Conservation (phyloP, 2,113 vertebrate species). For the Proteles cristata region DNA sequence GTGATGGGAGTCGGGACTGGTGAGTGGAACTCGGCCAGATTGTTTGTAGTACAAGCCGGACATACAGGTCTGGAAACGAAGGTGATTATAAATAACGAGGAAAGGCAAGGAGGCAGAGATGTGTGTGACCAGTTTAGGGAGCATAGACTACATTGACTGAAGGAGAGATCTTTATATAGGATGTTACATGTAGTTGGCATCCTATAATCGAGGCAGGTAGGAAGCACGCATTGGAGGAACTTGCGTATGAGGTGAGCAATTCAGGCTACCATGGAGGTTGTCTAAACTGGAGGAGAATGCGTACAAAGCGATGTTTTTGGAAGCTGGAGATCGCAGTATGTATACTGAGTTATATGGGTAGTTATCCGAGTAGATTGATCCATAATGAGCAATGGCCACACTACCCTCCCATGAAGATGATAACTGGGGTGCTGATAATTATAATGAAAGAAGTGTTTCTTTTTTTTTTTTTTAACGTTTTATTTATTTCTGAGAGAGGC, state of each 20-base stretch:
- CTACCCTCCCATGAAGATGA: not conserved
- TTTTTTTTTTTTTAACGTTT: too few relatives aligned
- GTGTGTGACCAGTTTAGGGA: not conserved
- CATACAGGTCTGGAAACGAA: not conserved
- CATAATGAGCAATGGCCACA: not conserved
- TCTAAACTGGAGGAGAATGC: not conserved
- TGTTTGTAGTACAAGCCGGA: not conserved
- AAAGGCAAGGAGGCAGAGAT: not conserved
- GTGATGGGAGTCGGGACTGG: not conserved
- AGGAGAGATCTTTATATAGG: not conserved
- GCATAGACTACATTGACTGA: not conserved
- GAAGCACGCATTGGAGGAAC: not conserved
- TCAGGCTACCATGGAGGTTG: not conserved
- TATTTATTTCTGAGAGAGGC: too few relatives aligned
- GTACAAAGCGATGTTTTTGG: not conserved
- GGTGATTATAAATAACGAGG: not conserved
- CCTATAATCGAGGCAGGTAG: not conserved
- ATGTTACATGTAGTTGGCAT: not conserved
- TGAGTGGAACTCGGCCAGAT: not conserved
- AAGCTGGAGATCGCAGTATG: not conserved
- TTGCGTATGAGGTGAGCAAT: not conserved
- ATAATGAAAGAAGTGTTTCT: not conserved
- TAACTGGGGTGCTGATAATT: not conserved
- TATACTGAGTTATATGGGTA: not conserved
- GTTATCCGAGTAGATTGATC: not conserved